These are phyloP conservation scores for Hestina assimilis DNA, from an alignment of 1,140 invertebrate genomes.

Conservation along the genomic window DNA sequence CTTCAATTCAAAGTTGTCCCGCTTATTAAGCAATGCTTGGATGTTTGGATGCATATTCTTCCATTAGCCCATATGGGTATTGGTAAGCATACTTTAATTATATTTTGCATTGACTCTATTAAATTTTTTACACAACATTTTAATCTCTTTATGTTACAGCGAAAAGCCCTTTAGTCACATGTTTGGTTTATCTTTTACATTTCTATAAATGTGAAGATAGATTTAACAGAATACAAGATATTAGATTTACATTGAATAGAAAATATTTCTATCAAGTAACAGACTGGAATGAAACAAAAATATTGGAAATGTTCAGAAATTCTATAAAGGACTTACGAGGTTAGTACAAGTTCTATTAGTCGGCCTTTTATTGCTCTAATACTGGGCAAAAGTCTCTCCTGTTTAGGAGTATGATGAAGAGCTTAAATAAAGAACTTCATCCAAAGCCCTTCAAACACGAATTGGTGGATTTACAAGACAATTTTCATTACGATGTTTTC, in stretches of 20 bases:
- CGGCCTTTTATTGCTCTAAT: no score
- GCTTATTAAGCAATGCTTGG: slow-evolving; percentile 61
- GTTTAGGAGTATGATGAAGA: no score
- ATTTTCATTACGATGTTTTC: no score
- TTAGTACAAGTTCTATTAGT: slow-evolving; percentile 30
- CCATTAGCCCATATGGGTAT: slow-evolving; percentile 57
- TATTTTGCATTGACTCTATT: no score
- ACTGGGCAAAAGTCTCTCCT: no score
- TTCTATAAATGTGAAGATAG: slow-evolving; percentile 67
- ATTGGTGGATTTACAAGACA: no score
- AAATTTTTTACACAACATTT: background rate
- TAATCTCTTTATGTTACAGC: slow-evolving; percentile 39
- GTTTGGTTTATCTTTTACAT: slow-evolving; percentile 67
- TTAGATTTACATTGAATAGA: slow-evolving; percentile 53
- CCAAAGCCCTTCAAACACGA: no score
- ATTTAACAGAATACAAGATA: slow-evolving; percentile 56
- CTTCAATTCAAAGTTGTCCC: slow-evolving; percentile 60
- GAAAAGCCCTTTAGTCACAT: slow-evolving; percentile 62
- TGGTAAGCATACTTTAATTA: slow-evolving; percentile 40
- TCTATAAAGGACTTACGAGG: slow-evolving; percentile 51
- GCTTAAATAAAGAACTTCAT: no score
- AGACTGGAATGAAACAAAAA: slow-evolving; percentile 64
- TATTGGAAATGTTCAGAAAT: slow-evolving; percentile 63
- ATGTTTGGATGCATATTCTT: slow-evolving; percentile 66
- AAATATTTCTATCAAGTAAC: slow-evolving; percentile 65